Percentiles rank a stretch among this genome's conserved stretches.
Conservation (phyloP, 2,113 vertebrate species). For the Heteronetta atricapilla region DNA sequence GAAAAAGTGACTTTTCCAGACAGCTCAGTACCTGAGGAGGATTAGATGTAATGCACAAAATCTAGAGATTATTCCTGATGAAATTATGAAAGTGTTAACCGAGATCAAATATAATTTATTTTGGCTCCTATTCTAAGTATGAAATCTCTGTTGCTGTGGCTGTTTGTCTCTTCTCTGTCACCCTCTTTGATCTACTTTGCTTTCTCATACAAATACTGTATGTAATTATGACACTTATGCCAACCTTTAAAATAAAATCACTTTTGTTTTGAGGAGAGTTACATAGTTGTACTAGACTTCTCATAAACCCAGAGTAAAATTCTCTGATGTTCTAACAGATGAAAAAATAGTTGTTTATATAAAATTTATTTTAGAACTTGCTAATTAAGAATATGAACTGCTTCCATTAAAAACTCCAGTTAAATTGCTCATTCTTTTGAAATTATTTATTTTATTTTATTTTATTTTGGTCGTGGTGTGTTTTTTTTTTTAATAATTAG, state of each 20-base stretch:
- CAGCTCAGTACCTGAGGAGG: slow-evolving; percentile 2
- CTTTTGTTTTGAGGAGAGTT: slow-evolving; percentile 46
- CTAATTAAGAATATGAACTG: slow-evolving; percentile 34
- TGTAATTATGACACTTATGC: slow-evolving; percentile 71
- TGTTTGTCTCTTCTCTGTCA: slow-evolving; percentile 63
- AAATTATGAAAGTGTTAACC: slow-evolving; percentile 52
- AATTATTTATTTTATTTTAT: background rate
- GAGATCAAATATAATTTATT: slow-evolving; percentile 62
- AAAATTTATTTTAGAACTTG: slow-evolving; percentile 33
- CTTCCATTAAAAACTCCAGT: slow-evolving; percentile 13
- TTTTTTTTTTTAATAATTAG: background rate
- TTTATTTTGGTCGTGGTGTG: too few species aligned
- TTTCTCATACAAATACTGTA: slow-evolving; percentile 58
- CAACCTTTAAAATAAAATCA: slow-evolving; percentile 63
- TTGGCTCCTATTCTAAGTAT: slow-evolving; percentile 17
- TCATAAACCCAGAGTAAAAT: slow-evolving; percentile 24
- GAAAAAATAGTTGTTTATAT: slow-evolving; percentile 35
- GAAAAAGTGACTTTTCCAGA: slow-evolving; percentile 22
- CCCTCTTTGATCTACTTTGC: slow-evolving; percentile 67
- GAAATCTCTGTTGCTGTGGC: slow-evolving; percentile 38
- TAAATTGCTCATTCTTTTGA: background rate
- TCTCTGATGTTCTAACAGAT: slow-evolving; percentile 32
- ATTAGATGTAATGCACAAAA: background rate
- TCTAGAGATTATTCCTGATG: slow-evolving; percentile 19
- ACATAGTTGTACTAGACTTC: slow-evolving; percentile 37